Conservation (phyloP, 2,797 vertebrate genomes). For the Tamandua tetradactyla region DNA sequence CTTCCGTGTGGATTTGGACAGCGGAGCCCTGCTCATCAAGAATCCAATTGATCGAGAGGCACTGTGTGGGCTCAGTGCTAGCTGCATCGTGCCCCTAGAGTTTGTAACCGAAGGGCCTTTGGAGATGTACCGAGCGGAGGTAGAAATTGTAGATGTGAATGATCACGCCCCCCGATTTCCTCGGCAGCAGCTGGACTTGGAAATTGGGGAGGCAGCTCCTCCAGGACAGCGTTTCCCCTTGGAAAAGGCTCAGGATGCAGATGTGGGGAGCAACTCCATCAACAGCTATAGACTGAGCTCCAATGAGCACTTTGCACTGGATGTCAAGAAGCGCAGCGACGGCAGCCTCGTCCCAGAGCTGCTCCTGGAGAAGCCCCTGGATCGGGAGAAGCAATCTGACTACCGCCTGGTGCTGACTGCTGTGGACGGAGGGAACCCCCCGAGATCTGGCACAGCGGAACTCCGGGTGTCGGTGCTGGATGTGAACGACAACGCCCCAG, state of each 20-base stretch:
- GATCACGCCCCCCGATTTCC: slow-evolving; percentile 82
- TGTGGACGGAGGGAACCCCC: slow-evolving; percentile 78
- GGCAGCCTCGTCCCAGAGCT: slow-evolving; percentile 79
- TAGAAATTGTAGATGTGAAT: slow-evolving; percentile 81
- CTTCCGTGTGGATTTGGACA: slow-evolving; percentile 81
- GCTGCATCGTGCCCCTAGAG: slow-evolving; percentile 81
- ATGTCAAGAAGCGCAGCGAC: slow-evolving; percentile 87
- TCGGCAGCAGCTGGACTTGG: slow-evolving; percentile 76
- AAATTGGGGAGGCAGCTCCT: slow-evolving; percentile 78
- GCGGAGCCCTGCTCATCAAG: slow-evolving; percentile 78
- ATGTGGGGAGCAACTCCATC: slow-evolving; percentile 77
- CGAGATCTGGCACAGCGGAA: slow-evolving; percentile 78
- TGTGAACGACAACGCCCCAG: slow-evolving; percentile 82
- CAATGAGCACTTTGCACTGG: slow-evolving; percentile 79
- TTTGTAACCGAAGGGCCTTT: slow-evolving; percentile 79
- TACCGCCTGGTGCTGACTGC: slow-evolving; percentile 79
- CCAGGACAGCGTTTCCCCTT: slow-evolving; percentile 79
- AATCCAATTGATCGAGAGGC: slow-evolving; percentile 81
- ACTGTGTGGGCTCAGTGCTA: slow-evolving; percentile 78
- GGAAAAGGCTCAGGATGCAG: slow-evolving; percentile 81
- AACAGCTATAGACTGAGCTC: slow-evolving; percentile 80
- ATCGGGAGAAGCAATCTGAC: slow-evolving; percentile 77
- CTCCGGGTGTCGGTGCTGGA: slow-evolving; percentile 80
- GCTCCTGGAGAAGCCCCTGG: slow-evolving; percentile 80
- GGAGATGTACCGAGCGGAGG: slow-evolving; percentile 80